phyloP scores from a whole-genome alignment of 2,888 invertebrate species.

The Cenopis cana region DNA sequence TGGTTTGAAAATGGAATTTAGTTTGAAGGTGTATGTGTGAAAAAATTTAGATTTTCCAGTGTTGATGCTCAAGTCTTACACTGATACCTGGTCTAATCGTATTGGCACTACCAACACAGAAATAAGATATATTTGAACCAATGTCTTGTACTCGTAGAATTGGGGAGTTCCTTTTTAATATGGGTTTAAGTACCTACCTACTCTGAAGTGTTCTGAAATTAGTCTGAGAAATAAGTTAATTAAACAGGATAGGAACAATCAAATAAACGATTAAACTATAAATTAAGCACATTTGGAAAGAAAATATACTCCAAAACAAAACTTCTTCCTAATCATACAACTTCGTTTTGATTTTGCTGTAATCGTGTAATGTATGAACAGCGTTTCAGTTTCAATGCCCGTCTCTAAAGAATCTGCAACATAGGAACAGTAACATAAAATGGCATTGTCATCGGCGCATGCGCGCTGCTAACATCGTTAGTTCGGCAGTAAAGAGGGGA shows the following conservation, averaged over 20 bases:
- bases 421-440: slow-evolving; percentile 26
- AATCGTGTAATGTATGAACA: neutral
- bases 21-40: neutral
- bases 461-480: slow-evolving; percentile 47
- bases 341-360: neutral
- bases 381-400: neutral
- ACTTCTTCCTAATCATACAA: neutral
- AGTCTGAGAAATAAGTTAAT: neutral
- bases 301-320: neutral
- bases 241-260: neutral
- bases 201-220: no score
- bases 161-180: no score
- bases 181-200: no score
- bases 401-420: slow-evolving; percentile 11
- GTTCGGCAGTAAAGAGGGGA: slow-evolving; percentile 44
- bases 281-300: neutral
- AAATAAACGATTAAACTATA: neutral
- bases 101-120: no score
- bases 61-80: no score
- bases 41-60: neutral
- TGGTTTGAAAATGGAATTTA: slow-evolving; percentile 25
- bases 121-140: no score
- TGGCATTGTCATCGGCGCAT: slow-evolving; percentile 42
- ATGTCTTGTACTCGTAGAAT: no score
- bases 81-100: no score